phyloP scores from a whole-genome alignment of 1,140 invertebrate species.

The Rhagoletis zephyria region DNA sequence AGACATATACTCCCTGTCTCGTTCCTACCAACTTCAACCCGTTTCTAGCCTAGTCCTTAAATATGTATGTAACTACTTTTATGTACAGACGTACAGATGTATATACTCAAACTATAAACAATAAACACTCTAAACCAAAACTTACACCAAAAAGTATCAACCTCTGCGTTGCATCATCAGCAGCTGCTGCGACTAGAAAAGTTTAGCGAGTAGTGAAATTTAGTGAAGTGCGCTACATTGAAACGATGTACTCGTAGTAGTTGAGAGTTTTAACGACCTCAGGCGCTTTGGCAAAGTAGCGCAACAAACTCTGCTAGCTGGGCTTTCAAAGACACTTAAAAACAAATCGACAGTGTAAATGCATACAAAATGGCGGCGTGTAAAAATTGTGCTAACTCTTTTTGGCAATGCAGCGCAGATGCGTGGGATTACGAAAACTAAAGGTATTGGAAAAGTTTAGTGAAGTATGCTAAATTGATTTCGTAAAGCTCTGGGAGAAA shows the following conservation, averaged over 20 bases:
- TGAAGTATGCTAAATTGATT: background rate
- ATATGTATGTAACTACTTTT: too few relatives aligned
- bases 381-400: background rate
- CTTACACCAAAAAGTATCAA: background rate
- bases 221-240: background rate
- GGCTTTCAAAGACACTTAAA: constrained; percentile 4
- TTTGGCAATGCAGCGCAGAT: background rate
- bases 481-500: background rate
- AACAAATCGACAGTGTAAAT: constrained; percentile 31
- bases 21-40: too few relatives aligned
- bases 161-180: background rate
- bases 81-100: too few relatives aligned
- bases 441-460: constrained; percentile 29
- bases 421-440: background rate
- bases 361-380: background rate
- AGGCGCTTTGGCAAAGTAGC: constrained; percentile 31
- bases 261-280: constrained; percentile 31
- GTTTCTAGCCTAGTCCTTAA: too few relatives aligned
- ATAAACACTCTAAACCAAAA: too few relatives aligned
- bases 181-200: constrained; percentile 6
- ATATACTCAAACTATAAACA: too few relatives aligned
- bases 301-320: background rate
- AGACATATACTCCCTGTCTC: too few relatives aligned
- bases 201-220: background rate
- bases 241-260: background rate